These are phyloP conservation scores for Drosophila koepferae DNA, from an alignment of 2,888 invertebrate species.

Conservation along the genomic window DNA sequence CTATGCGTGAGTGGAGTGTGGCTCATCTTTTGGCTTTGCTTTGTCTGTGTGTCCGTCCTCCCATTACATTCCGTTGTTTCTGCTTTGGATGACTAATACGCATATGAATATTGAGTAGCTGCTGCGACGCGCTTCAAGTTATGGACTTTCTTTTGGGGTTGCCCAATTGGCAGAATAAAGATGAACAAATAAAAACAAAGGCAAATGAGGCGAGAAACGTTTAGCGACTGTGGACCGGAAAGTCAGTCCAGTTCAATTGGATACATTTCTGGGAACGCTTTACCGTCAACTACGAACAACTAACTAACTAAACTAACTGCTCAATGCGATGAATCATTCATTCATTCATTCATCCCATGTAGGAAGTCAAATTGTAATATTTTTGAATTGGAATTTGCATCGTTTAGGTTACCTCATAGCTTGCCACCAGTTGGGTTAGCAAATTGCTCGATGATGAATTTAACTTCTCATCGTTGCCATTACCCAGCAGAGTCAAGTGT, in stretches of 20 bases:
- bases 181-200: conserved; percentile 8
- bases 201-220: conserved; percentile 18
- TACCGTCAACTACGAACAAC: conserved; percentile 24
- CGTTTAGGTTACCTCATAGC: conserved; percentile 76
- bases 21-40: conserved; percentile 48
- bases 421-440: conserved; percentile 65
- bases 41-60: conserved; percentile 23
- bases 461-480: conserved; percentile 82
- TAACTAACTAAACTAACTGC: conserved; percentile 34
- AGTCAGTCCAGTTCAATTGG: conserved; percentile 63
- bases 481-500: conserved; percentile 86
- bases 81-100: conserved; percentile 48
- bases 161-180: conserved; percentile 47
- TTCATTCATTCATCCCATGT: conserved; percentile 35
- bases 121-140: conserved; percentile 22
- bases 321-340: conserved; percentile 33
- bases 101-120: conserved; percentile 9
- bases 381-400: conserved; percentile 38
- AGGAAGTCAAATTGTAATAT: conserved; percentile 30
- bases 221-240: conserved; percentile 53
- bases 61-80: conserved; percentile 31
- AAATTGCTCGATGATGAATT: conserved; percentile 63
- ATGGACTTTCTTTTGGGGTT: conserved; percentile 60
- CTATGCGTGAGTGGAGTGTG: conserved; percentile 5
- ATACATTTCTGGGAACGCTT: conserved; percentile 44